Base-by-base conservation (phyloP, 2,888 invertebrate genomes). In the Hydriomena furcata region DNA sequence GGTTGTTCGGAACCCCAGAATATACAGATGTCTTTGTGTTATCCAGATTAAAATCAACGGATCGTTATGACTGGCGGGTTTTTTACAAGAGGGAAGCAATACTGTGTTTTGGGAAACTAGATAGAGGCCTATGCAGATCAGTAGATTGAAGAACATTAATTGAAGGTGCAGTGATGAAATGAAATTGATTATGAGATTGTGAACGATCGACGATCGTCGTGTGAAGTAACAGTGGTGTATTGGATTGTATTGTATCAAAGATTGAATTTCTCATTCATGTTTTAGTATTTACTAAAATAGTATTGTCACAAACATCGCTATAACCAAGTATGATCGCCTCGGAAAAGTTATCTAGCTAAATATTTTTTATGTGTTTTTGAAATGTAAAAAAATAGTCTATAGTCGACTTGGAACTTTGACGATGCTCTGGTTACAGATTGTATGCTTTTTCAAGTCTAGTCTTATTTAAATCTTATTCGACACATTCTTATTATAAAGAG, bases 151-250 rank as follows among this genome's bases (percentile, higher is more conserved):
- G 11, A 24, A 36, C 7, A 7, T 11, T 12, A 25, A 7, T n/a
- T 23, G 28, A 44, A 44, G 12, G 30, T 36, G 24, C 30, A 30
- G 44, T 45, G 40, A 45, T 35, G 11, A 36, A 2, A n/a, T n/a
- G n/a, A n/a, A n/a, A n/a, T n/a, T n/a, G n/a, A n/a, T 32, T 30
- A 35, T 24, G 11, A 32, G 5, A 28, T 37, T 37, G 32, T 45
- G 45, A 41, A 41, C 21, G 28, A 31, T 44, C 11, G 17, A 27
- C 21, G 23, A 37, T 44, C 32, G 28, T 38, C 11, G 17, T 8
- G 13, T 42, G 25, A 17, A 42, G 23, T 27, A 34, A 12, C 35
- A 31, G 28, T 24, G 24, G 35, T 35, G 24, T 30, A 35, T 28
- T 20, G 37, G 12, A 25, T 40, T 7, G 28, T 12, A 46, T 10